Evolutionary conservation across 2,113 vertebrate species (phyloP).

Genomic region (Aix galericulata): DNA sequence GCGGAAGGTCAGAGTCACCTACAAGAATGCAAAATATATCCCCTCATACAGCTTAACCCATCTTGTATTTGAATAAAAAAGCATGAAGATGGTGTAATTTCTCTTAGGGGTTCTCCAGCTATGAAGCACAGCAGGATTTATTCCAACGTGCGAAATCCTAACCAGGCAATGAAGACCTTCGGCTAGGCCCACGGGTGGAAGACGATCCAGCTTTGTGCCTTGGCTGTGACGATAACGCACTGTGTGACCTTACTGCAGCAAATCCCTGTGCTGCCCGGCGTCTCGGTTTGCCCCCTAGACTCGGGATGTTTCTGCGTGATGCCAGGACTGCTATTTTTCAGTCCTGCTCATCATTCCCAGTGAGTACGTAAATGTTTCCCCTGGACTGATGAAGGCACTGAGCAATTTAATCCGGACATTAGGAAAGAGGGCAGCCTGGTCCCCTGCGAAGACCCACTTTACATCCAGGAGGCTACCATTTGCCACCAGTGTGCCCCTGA

Average conservation of each 20-base stretch:
- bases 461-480: neutral
- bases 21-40: neutral
- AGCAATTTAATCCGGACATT: neutral
- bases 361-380: too few species aligned
- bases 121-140: neutral
- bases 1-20: neutral
- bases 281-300: neutral
- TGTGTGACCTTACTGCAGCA: neutral
- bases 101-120: neutral
- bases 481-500: neutral
- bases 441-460: neutral
- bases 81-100: rapidly evolving
- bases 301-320: neutral
- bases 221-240: neutral
- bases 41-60: neutral
- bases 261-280: neutral
- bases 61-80: neutral
- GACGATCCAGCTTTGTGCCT: too few species aligned
- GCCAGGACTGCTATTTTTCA: neutral
- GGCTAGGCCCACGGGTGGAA: neutral
- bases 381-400: neutral
- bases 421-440: neutral
- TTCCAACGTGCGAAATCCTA: neutral
- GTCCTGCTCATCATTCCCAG: neutral
- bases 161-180: neutral